These are phyloP conservation scores for Ceyx melanurus DNA, from an alignment of 2,113 vertebrate genomes.

Conservation along the genomic window DNA sequence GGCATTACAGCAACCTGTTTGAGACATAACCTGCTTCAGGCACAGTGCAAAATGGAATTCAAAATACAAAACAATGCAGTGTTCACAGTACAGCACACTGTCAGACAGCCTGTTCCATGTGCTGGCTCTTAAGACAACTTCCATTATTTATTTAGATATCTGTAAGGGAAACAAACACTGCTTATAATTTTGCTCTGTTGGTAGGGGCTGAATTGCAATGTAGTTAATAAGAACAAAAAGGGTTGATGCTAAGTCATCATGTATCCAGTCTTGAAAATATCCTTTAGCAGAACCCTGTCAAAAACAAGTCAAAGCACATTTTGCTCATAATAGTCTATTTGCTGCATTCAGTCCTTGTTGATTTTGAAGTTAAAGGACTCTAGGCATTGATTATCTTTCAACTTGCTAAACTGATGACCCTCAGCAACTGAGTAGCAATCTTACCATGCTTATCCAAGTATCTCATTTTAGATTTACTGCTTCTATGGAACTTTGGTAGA, in stretches of 20 bases:
- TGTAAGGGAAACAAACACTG: neutral
- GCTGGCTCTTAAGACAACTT: neutral
- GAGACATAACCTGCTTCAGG: neutral
- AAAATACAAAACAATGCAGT: neutral
- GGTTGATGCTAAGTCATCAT: neutral
- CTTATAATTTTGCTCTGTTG: neutral
- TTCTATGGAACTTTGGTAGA: neutral
- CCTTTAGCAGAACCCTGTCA: constrained; percentile 29
- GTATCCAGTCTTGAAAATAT: neutral
- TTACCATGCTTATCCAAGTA: neutral
- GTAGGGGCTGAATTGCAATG: neutral
- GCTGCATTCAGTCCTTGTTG: neutral
- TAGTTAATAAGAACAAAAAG: constrained; percentile 6
- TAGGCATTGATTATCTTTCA: neutral
- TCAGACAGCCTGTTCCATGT: neutral
- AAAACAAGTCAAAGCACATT: constrained; percentile 6
- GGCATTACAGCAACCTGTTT: neutral
- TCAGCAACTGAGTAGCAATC: neutral
- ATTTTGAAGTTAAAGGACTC: neutral
- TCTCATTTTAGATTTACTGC: neutral
- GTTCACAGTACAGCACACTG: neutral
- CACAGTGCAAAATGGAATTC: neutral
- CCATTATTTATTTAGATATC: neutral
- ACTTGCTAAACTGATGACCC: neutral
- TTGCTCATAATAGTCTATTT: neutral